Base-by-base conservation (phyloP, 2,113 vertebrate species). In the Salvelinus sp. region DNA sequence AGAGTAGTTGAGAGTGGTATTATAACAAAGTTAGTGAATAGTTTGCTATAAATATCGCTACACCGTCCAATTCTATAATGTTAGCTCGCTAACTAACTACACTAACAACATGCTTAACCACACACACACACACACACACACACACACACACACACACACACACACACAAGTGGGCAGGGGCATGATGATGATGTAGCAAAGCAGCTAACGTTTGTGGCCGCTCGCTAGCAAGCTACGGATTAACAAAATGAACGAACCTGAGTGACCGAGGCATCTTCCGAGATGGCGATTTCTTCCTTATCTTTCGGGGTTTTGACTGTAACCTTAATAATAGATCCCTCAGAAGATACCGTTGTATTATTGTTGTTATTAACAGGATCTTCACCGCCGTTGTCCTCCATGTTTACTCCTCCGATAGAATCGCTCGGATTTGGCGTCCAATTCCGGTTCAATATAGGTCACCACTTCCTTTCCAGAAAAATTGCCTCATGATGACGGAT, bases 281-380 rank as follows among this genome's bases (percentile, higher is more conserved):
- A 90, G 82, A 94, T 94, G 78, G 93, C 93, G 83, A 94, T 94
- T 86, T 94, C 94, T 83, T 93, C 95, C 93, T 84, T 96, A 92
- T 91, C 93, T 92, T 92, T 97, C 27, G 95, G 96, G 57, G 91
- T 95, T 89, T 95, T 96, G 16, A 95, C 96, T 76, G 91, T 97
- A 23, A 90, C 96, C 81, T 95, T 97, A 82, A 95, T 95, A 91
- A 96, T 94, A 86, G 88, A 91, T 76, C 95, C 95, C 4, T 97
- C 96, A 77, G 93, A 90, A 65, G 92, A 93, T 64, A 83, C 93
- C 63, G 90, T 85, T 88, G 89, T 91, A 82, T 93, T 90, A 88
- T 92, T 91, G 87, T 93, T 94, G 86, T 92, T 92, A 88, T 93
- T 93, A 83, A 86, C 93, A 90, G 93, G 92, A 87, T 94, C 93